phyloP scores from a whole-genome alignment of 64 coral and sea anemone genomes.

The Astreopora myriophthalma region DNA sequence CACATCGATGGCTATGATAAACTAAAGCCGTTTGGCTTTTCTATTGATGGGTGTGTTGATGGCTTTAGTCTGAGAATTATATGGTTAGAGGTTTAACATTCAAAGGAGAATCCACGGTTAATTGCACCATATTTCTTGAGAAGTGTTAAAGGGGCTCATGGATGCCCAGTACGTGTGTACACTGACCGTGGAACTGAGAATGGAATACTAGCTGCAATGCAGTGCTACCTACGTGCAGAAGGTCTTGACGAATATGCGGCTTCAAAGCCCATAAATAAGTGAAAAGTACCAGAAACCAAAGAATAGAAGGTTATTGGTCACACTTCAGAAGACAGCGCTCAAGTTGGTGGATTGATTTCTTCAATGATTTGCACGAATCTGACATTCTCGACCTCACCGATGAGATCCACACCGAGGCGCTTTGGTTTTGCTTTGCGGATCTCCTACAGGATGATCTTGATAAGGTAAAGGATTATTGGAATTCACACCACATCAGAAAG shows the following conservation, averaged over 20 bases:
- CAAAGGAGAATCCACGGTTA: constrained; percentile 57
- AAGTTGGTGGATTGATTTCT: constrained; percentile 73
- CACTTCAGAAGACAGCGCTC: constrained; percentile 28
- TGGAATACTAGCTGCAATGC: constrained; percentile 40
- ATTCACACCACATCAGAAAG: constrained; percentile 62
- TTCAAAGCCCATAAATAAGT: constrained; percentile 51
- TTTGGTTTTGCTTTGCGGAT: constrained; percentile 77
- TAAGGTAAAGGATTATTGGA: constrained; percentile 71
- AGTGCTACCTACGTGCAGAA: constrained; percentile 59
- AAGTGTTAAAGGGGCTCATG: constrained; percentile 27
- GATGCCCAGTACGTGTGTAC: constrained; percentile 43
- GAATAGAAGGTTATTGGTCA: constrained; percentile 73
- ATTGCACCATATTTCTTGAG: constrained; percentile 59
- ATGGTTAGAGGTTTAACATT: constrained; percentile 62
- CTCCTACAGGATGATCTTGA: constrained; percentile 63
- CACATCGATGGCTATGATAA: constrained; percentile 20
- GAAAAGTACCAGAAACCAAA: constrained; percentile 62
- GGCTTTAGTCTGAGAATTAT: constrained; percentile 59
- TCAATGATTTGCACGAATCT: constrained; percentile 56
- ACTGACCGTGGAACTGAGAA: constrained; percentile 75
- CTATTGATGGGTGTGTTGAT: constrained; percentile 67
- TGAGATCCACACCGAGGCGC: constrained; percentile 1
- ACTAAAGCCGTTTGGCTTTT: too few relatives aligned
- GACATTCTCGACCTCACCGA: not conserved
- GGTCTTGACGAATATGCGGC: constrained; percentile 51